A percentile compares a stretch with the other conserved stretches of the same genome.
phyloP scores from a whole-genome alignment of 92 coral and sea anemone species.

The Parazoanthus swiftii region DNA sequence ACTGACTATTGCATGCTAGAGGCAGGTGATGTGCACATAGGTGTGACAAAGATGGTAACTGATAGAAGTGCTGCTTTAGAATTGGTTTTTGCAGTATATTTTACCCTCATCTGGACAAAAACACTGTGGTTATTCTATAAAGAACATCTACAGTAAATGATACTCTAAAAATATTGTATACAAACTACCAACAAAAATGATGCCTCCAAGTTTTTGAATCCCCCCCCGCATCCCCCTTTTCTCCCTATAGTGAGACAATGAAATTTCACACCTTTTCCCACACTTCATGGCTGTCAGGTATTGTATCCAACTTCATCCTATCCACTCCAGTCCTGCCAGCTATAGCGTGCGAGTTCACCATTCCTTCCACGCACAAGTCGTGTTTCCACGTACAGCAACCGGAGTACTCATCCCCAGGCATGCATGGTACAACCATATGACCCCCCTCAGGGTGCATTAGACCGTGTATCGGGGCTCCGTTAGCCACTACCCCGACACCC shows the following conservation, averaged over 20 bases:
- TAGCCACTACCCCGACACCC: constrained; percentile 81
- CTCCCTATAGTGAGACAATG: not conserved
- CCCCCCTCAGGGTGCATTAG: constrained; percentile 95
- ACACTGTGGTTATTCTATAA: too few relatives aligned
- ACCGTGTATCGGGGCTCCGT: constrained; percentile 88
- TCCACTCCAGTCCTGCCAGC: constrained; percentile 77
- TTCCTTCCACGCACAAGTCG: constrained; percentile 85
- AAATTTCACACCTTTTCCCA: constrained; percentile 73
- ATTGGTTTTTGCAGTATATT: too few relatives aligned
- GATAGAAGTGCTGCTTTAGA: too few relatives aligned
- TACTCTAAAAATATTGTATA: too few relatives aligned
- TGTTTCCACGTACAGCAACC: constrained; percentile 81
- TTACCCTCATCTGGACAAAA: too few relatives aligned
- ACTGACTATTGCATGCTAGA: too few relatives aligned
- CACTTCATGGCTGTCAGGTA: constrained; percentile 73
- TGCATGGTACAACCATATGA: constrained; percentile 75
- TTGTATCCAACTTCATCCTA: constrained; percentile 51
- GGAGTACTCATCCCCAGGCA: constrained; percentile 78
- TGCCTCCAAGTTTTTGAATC: too few relatives aligned
- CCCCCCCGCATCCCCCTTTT: too few relatives aligned
- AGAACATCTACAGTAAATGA: too few relatives aligned
- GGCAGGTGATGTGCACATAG: too few relatives aligned
- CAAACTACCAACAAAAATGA: too few relatives aligned
- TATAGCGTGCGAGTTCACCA: constrained; percentile 85
- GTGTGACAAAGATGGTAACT: too few relatives aligned